Percentiles rank a stretch among this genome's conserved stretches.
Evolutionary conservation across 2,113 vertebrate genomes (phyloP).

Genomic region (Atlantisia rogersi): DNA sequence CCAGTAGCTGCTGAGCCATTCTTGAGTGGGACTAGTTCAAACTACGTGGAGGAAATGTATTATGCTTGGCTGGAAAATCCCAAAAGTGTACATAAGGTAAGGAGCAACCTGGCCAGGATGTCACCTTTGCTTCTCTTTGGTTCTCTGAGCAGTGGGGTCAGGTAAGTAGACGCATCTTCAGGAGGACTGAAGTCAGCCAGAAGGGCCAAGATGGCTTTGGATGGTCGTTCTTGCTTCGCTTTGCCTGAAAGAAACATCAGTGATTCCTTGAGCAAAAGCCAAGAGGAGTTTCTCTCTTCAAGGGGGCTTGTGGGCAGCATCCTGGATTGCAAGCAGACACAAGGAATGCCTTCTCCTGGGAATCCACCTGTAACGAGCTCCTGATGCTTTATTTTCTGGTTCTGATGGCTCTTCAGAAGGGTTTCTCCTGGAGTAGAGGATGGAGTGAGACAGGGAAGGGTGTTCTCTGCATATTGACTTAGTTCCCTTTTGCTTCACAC

Average conservation of each 20-base stretch:
- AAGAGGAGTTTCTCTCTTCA: background rate
- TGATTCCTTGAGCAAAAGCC: background rate
- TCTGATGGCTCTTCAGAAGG: background rate
- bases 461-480: background rate
- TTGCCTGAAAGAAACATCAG: background rate
- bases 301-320: background rate
- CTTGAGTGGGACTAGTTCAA: constrained; percentile 91
- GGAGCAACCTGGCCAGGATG: constrained; percentile 21
- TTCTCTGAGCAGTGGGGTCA: background rate
- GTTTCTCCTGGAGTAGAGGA: background rate
- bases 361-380: background rate
- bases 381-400: background rate
- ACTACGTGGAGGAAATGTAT: constrained; percentile 98
- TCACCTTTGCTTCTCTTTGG: background rate
- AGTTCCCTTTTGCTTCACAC: background rate
- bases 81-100: constrained; percentile 97
- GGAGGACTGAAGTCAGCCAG: background rate
- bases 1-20: constrained; percentile 88
- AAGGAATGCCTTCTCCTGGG: background rate
- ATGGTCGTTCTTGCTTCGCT: background rate
- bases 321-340: background rate
- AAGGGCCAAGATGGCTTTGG: background rate
- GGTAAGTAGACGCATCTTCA: constrained; percentile 59
- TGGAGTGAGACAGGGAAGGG: background rate
- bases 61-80: constrained; percentile 94